phyloP scores from a whole-genome alignment of 2,888 invertebrate genomes.

The Phortica okadai region DNA sequence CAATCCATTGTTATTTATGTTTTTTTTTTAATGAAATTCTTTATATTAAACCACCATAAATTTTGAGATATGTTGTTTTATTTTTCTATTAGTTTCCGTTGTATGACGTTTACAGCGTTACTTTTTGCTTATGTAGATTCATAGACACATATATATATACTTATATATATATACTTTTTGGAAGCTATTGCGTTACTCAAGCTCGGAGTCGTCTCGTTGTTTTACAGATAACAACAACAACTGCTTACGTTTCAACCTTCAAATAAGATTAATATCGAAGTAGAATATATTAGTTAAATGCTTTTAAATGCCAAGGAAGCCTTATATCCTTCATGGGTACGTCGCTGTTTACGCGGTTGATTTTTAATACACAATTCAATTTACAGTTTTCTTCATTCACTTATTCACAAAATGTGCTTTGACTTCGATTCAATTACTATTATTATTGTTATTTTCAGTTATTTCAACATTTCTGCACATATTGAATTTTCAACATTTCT shows the following conservation, averaged over 20 bases:
- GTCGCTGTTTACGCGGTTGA: neutral
- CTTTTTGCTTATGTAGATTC: too few relatives aligned
- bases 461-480: neutral
- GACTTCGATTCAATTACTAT: neutral
- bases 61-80: slow-evolving; percentile 43
- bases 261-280: too few relatives aligned
- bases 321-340: neutral
- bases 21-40: slow-evolving; percentile 29
- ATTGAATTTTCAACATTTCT: neutral
- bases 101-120: slow-evolving; percentile 45
- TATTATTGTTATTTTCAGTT: neutral
- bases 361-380: neutral
- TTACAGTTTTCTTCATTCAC: neutral
- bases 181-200: slow-evolving; percentile 4
- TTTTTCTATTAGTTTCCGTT: slow-evolving; percentile 42
- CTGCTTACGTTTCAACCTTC: too few relatives aligned
- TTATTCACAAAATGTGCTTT: neutral
- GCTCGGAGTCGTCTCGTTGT: slow-evolving; percentile 17
- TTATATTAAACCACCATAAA: slow-evolving; percentile 51
- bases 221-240: neutral
- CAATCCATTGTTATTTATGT: slow-evolving; percentile 81
- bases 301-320: neutral
- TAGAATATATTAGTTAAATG: neutral
- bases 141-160: too few relatives aligned
- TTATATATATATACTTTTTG: neutral